Evolutionary conservation across 2,797 vertebrate species (phyloP).

Genomic region (Rhodeus uyekii): DNA sequence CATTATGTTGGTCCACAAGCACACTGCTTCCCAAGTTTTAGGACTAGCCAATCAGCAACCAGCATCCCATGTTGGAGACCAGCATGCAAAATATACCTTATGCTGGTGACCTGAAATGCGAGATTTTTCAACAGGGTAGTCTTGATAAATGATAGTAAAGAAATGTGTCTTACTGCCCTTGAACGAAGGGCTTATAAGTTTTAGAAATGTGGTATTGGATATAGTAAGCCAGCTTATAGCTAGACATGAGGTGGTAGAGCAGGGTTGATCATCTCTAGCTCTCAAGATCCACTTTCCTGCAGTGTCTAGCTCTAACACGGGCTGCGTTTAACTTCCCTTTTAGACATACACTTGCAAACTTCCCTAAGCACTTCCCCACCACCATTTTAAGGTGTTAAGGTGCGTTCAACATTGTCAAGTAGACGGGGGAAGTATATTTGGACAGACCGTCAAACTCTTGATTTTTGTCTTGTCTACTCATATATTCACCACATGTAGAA

Average conservation of each 20-base stretch:
- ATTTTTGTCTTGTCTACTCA: not conserved
- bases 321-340: not conserved
- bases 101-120: too few species aligned
- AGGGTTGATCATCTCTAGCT: not conserved
- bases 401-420: not conserved
- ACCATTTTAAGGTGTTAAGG: too few species aligned
- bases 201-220: not conserved
- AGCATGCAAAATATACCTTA: too few species aligned
- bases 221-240: not conserved
- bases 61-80: too few species aligned
- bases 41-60: too few species aligned
- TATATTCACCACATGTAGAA: not conserved
- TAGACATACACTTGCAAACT: not conserved
- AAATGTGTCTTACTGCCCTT: not conserved
- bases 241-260: not conserved
- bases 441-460: not conserved
- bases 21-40: too few species aligned
- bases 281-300: not conserved
- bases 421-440: not conserved
- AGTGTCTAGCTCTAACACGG: not conserved
- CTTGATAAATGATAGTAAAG: not conserved
- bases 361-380: not conserved
- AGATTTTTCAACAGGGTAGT: too few species aligned
- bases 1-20: too few species aligned
- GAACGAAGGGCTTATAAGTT: not conserved